A percentile compares a stretch with the other conserved stretches of the same genome.
Evolutionary conservation across 2,888 invertebrate genomes (phyloP).

Genomic region (Proisotoma minuta): DNA sequence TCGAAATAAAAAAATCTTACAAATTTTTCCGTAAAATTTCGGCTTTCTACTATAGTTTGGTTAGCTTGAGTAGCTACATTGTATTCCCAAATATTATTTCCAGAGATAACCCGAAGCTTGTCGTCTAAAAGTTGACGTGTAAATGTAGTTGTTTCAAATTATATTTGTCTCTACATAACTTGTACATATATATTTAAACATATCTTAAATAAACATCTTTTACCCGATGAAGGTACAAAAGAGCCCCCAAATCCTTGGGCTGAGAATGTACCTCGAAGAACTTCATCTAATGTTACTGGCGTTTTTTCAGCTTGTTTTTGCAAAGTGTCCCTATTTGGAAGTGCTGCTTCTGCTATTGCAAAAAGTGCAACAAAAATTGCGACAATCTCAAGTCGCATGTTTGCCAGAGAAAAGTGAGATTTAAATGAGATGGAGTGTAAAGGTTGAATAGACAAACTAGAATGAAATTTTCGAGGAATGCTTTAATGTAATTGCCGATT

Average conservation of each 20-base stretch:
- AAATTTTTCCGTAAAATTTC: conserved; percentile 10
- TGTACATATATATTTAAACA: background rate
- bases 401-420: background rate
- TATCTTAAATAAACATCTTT: background rate
- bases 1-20: conserved; percentile 8
- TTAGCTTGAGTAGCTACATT: conserved; percentile 5
- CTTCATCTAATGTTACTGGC: conserved; percentile 29
- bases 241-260: conserved; percentile 22
- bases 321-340: conserved; percentile 10
- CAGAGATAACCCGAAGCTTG: conserved; percentile 15
- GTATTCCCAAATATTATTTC: conserved; percentile 8
- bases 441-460: conserved; percentile 5
- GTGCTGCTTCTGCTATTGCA: conserved; percentile 8
- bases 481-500: background rate
- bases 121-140: conserved; percentile 15
- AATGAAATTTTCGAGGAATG: conserved; percentile 1
- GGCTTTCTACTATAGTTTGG: background rate
- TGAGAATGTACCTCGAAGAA: conserved; percentile 10
- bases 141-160: background rate
- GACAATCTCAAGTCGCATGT: background rate
- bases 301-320: conserved; percentile 7
- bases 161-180: background rate
- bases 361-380: too few relatives aligned
- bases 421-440: background rate
- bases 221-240: conserved; percentile 28